A percentile compares a stretch with the other conserved stretches of the same genome.
Conservation (phyloP, 2,113 vertebrate species). For the Dromiciops gliroides region DNA sequence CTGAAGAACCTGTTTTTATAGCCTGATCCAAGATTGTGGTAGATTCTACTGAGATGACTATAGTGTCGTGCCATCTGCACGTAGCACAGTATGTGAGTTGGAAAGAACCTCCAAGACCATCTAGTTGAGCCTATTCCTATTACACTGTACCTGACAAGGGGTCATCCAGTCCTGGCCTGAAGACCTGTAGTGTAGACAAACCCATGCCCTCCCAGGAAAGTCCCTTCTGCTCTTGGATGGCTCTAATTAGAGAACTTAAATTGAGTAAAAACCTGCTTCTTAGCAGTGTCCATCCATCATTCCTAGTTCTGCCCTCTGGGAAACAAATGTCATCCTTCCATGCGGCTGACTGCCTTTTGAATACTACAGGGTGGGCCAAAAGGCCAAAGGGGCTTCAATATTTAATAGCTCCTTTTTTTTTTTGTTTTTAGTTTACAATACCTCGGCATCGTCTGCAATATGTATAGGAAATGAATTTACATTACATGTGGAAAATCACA, state of each 20-base stretch:
- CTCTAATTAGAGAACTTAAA: background rate
- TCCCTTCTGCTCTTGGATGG: too few relatives aligned
- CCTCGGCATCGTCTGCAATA: too few relatives aligned
- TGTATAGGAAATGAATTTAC: too few relatives aligned
- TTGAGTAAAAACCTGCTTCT: background rate
- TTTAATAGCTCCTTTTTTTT: too few relatives aligned
- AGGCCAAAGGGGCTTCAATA: too few relatives aligned
- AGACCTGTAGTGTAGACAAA: background rate
- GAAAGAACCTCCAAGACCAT: background rate
- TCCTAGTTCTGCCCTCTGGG: background rate
- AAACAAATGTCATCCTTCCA: background rate
- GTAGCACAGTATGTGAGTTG: background rate
- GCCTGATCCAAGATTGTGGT: background rate
- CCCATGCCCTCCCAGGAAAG: background rate
- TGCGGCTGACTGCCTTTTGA: background rate
- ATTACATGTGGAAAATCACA: too few relatives aligned
- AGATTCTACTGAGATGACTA: background rate
- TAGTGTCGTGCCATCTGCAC: slow-evolving; percentile 3
- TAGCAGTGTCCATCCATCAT: background rate
- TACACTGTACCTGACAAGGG: background rate
- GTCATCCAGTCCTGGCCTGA: background rate
- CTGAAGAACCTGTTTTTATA: background rate
- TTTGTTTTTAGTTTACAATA: too few relatives aligned
- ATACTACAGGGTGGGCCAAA: too few relatives aligned
- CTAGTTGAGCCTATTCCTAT: background rate